Conservation (phyloP, 1,140 invertebrate genomes). For the Doryteuthis pealeii region DNA sequence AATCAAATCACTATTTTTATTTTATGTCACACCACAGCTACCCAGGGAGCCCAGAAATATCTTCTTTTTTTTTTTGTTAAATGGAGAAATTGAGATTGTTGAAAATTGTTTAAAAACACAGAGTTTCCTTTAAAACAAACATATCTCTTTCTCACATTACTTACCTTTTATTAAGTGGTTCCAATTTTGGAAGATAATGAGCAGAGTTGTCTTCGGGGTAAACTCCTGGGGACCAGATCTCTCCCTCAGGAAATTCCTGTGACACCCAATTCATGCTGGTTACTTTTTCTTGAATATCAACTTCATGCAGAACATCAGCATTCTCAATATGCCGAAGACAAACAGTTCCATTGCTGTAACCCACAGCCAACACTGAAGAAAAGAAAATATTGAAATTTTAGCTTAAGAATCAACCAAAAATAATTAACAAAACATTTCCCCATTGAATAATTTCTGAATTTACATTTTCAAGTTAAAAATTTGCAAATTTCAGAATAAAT, state of each 20-base stretch:
- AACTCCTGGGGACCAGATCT: constrained; percentile 32
- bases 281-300: constrained; percentile 64
- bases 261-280: constrained; percentile 65
- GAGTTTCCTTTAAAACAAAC: too few species aligned
- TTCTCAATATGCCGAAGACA: constrained; percentile 85
- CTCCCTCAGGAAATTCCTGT: constrained; percentile 29
- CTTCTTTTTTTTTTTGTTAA: too few species aligned
- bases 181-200: constrained; percentile 65
- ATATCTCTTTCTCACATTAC: too few species aligned
- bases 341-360: constrained; percentile 70
- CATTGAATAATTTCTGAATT: too few species aligned
- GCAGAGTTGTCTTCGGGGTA: constrained; percentile 58
- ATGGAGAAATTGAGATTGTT: too few species aligned
- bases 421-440: too few species aligned
- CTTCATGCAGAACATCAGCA: constrained; percentile 75
- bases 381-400: constrained; percentile 3
- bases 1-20: too few species aligned
- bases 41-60: too few species aligned
- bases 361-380: constrained; percentile 70
- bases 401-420: not conserved
- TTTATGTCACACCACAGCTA: too few species aligned
- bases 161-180: constrained; percentile 66
- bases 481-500: not conserved
- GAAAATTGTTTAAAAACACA: too few species aligned
- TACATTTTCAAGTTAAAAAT: not conserved